Evolutionary conservation across 2,888 invertebrate genomes (phyloP).

Genomic region (Vesta saturnalis): DNA sequence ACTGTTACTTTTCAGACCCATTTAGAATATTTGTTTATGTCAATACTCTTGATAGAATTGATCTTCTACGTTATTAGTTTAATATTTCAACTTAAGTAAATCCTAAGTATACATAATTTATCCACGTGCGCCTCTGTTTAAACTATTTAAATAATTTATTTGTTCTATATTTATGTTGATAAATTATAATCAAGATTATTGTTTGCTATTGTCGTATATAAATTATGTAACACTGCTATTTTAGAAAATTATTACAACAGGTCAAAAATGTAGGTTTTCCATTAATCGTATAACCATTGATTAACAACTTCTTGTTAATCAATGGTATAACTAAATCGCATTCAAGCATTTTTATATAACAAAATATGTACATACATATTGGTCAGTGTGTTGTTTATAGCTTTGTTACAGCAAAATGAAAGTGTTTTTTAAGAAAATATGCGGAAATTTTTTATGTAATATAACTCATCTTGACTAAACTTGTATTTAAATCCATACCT

Average conservation of each 20-base stretch:
- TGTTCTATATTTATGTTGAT: neutral
- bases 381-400: too few species aligned
- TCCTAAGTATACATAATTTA: neutral
- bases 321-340: too few species aligned
- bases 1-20: conserved; percentile 14
- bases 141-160: neutral
- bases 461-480: too few species aligned
- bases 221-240: neutral
- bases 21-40: conserved; percentile 13
- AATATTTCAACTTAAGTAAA: neutral
- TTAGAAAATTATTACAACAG: neutral
- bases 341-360: too few species aligned
- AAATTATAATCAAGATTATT: neutral
- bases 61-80: neutral
- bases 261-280: neutral
- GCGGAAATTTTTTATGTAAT: neutral
- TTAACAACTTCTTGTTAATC: too few species aligned
- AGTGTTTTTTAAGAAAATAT: neutral
- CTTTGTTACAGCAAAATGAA: too few species aligned
- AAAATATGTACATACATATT: too few species aligned
- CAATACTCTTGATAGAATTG: neutral
- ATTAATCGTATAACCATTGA: neutral
- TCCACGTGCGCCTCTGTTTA: neutral
- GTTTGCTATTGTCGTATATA: neutral
- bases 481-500: too few species aligned